Evolutionary conservation across 2,888 invertebrate species (phyloP), one percentile per base, ranked within the genome.

Genomic region (Coremacera marginata): DNA sequence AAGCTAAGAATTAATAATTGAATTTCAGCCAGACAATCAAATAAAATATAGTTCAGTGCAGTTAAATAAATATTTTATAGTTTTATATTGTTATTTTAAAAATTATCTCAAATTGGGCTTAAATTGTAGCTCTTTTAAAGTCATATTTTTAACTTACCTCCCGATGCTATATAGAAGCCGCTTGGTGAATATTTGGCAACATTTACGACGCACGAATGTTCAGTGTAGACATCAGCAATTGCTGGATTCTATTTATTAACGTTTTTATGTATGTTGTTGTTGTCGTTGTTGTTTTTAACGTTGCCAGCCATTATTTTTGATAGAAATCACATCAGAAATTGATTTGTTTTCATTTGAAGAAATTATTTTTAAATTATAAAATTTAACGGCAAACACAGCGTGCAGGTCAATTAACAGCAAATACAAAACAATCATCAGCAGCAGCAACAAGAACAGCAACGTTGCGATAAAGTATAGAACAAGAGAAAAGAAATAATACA

Each of bases 171-270:
- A 90, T 99, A 99, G 91, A 96, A 98, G 82, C 98, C 97, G 90
- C 96, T 97, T 9, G 98, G 99, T 34, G 98, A 97, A 90, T 98
- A 99, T 90, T 98, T 98, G 78, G 99, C 99, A 77, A 98, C 98
- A 88, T 96, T 98, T 4, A 98, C 97, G 86, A 94, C 93, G 86
- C 95, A 95, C 68, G 98, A 96, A 90, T 99, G 99, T 90, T 99
- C 98, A 4, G 98, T 98, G 90, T 99, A 99, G 81, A 98, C 94
- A 89, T 99, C 99, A 79, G 96, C 92, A 82, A 96, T 94, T 22
- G 96, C 94, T 81, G 98, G 97, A 90, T 99, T 95, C 95, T 96
- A 78, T 37, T 51, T 52, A 49, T 62, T n/a, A 27, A 25, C 8
- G 27, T 62, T 11, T 22, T 9, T 8, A 14, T 72, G 14, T 67